Conservation (phyloP, 2,888 invertebrate genomes). For the Coecobrya sp. region DNA sequence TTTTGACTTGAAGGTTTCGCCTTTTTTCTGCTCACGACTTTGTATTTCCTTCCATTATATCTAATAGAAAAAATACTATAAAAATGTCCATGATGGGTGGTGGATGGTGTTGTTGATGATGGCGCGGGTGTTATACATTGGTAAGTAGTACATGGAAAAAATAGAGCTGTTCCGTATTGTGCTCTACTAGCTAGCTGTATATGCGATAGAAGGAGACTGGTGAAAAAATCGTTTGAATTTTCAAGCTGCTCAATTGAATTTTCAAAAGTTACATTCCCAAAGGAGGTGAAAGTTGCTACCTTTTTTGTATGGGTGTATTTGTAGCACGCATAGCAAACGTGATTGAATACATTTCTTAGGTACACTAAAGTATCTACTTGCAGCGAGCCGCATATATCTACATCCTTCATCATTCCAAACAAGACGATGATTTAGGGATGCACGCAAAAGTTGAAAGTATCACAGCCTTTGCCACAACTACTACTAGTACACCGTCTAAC, state of each 20-base stretch:
- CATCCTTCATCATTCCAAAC: not conserved
- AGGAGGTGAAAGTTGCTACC: slow-evolving; percentile 69
- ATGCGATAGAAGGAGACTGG: not conserved
- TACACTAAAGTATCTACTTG: not conserved
- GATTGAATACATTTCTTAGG: slow-evolving; percentile 15
- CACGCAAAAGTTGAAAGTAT: slow-evolving; percentile 20
- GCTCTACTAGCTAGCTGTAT: not conserved
- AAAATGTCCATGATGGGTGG: slow-evolving; percentile 40
- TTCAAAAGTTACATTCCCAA: slow-evolving; percentile 76
- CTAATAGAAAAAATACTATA: slow-evolving; percentile 33
- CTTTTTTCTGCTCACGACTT: slow-evolving; percentile 1
- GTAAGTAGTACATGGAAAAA: slow-evolving; percentile 41
- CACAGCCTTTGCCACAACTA: not conserved
- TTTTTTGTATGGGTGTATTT: slow-evolving; percentile 29
- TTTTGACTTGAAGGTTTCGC: slow-evolving; percentile 62
- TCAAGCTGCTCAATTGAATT: slow-evolving; percentile 77
- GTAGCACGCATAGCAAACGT: slow-evolving; percentile 44
- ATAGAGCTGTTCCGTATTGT: not conserved
- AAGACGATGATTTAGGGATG: slow-evolving; percentile 11
- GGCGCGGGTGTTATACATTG: not conserved
- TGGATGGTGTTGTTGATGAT: slow-evolving; percentile 24
- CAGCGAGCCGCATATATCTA: not conserved
- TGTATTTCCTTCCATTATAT: not conserved
- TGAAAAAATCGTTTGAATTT: slow-evolving; percentile 70
- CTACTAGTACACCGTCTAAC: not conserved